Percentiles rank a stretch among this genome's conserved stretches.
phyloP scores from a whole-genome alignment of 1,140 invertebrate genomes.

The Aphis gossypii region DNA sequence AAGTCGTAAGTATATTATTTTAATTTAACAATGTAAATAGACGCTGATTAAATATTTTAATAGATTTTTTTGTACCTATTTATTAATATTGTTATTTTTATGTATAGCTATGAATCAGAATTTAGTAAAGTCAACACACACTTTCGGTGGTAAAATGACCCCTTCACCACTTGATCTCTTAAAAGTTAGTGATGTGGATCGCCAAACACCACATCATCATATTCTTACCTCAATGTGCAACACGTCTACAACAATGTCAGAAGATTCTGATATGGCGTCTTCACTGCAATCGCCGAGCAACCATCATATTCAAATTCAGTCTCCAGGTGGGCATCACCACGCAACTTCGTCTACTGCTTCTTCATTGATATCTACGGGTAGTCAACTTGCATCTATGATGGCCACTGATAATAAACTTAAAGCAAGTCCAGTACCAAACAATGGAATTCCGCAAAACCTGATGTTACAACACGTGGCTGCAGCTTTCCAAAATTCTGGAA shows the following conservation, averaged over 20 bases:
- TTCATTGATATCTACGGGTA: slow-evolving; percentile 26
- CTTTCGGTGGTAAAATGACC: slow-evolving; percentile 58
- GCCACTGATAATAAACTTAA: slow-evolving; percentile 51
- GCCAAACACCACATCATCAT: slow-evolving; percentile 57
- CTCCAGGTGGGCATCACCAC: slow-evolving; percentile 34
- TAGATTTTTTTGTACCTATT: not conserved
- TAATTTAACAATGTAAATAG: not conserved
- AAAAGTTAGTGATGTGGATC: slow-evolving; percentile 52
- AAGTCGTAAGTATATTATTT: slow-evolving; percentile 72
- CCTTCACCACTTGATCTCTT: slow-evolving; percentile 55
- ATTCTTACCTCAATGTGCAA: slow-evolving; percentile 60
- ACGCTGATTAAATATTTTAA: not conserved
- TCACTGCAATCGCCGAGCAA: slow-evolving; percentile 68
- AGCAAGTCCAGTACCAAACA: slow-evolving; percentile 9
- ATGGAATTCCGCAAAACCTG: slow-evolving; percentile 42
- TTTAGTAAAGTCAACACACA: slow-evolving; percentile 59
- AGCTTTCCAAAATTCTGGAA: slow-evolving; percentile 75
- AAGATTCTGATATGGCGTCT: slow-evolving; percentile 71
- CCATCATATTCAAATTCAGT: slow-evolving; percentile 45
- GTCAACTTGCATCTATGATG: slow-evolving; percentile 42
- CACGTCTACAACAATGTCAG: slow-evolving; percentile 65
- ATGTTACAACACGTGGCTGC: slow-evolving; percentile 70
- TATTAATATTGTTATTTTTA: not conserved
- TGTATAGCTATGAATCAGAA: slow-evolving; percentile 44
- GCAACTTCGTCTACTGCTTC: slow-evolving; percentile 29